phyloP scores from a whole-genome alignment of 2,888 invertebrate species.

The Drosophila falleni region DNA sequence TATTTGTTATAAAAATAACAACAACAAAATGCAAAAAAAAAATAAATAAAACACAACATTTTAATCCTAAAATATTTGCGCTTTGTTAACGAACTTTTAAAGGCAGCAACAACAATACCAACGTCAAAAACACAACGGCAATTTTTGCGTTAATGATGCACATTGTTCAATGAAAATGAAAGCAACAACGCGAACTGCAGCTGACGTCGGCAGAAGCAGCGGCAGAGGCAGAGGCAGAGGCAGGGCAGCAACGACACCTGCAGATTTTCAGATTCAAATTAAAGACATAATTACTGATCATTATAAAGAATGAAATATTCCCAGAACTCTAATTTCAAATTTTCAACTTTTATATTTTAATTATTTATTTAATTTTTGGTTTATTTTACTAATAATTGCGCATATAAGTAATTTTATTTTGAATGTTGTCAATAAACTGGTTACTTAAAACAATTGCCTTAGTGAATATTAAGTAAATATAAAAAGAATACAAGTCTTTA shows the following conservation, averaged over 20 bases:
- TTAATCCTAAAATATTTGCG: constrained; percentile 79
- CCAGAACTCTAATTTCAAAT: not conserved
- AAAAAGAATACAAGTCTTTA: not conserved
- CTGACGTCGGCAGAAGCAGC: constrained; percentile 7
- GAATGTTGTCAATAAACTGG: too few species aligned
- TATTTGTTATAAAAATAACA: constrained; percentile 68
- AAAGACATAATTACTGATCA: not conserved
- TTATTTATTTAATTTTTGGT: not conserved
- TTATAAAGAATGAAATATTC: not conserved
- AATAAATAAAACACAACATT: constrained; percentile 41
- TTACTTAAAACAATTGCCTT: too few species aligned
- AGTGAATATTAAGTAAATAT: not conserved
- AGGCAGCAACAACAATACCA: constrained; percentile 34
- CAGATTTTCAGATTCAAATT: not conserved
- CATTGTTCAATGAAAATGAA: constrained; percentile 80
- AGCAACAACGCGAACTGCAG: constrained; percentile 47
- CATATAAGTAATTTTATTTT: not conserved
- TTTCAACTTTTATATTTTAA: not conserved
- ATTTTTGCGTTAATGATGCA: constrained; percentile 76
- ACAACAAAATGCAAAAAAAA: constrained; percentile 40
- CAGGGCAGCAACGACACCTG: constrained; percentile 25
- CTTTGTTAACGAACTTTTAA: constrained; percentile 73
- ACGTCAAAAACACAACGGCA: constrained; percentile 44
- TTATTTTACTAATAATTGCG: not conserved
- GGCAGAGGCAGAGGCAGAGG: not conserved